Evolutionary conservation across 2,888 invertebrate species (phyloP).

Genomic region (Geophilus truncorum): DNA sequence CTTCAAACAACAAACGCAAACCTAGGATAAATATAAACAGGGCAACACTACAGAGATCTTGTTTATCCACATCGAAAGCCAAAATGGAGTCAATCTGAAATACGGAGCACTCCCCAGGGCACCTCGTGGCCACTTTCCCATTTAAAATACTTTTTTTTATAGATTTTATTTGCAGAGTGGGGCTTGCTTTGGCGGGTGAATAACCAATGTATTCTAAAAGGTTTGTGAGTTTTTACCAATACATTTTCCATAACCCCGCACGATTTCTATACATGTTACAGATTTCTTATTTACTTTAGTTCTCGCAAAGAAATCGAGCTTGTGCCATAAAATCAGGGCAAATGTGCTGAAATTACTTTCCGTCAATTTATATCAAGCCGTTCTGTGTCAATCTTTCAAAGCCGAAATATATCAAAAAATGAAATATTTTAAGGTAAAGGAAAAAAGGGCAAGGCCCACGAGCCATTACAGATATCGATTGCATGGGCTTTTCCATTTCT

Average conservation of each 20-base stretch:
- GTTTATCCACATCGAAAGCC: background rate
- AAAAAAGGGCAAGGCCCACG: background rate
- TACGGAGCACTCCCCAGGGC: background rate
- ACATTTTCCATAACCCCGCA: too few species aligned
- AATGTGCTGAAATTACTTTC: background rate
- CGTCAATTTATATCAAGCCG: background rate
- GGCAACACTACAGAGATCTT: background rate
- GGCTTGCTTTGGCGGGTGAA: background rate
- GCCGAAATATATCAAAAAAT: background rate
- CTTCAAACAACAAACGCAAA: background rate
- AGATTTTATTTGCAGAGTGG: background rate
- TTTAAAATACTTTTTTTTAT: background rate
- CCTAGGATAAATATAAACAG: background rate
- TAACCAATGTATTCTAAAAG: background rate
- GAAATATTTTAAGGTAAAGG: background rate
- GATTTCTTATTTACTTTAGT: background rate
- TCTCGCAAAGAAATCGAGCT: background rate
- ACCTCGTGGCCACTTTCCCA: background rate
- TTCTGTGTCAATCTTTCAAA: background rate
- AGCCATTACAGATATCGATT: background rate
- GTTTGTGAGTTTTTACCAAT: background rate
- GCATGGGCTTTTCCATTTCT: slow-evolving; percentile 1
- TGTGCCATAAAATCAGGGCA: background rate
- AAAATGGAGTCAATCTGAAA: background rate
- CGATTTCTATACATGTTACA: background rate